Conservation (phyloP, 2,888 invertebrate species). For the Eilema griseolum region DNA sequence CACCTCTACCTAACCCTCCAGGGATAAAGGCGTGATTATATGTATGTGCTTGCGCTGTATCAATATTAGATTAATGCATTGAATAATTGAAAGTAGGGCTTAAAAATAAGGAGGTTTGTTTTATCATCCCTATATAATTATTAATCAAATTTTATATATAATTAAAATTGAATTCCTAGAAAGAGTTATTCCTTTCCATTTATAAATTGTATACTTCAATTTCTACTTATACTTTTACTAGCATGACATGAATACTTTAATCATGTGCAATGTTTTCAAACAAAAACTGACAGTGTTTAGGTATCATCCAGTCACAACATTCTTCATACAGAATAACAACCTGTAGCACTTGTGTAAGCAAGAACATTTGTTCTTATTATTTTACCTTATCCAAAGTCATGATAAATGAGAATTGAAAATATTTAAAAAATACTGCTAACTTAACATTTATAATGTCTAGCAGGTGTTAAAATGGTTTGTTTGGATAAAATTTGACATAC, state of each 20-base stretch:
- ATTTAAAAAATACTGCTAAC: neutral
- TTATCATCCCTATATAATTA: too few species aligned
- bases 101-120: too few species aligned
- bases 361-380: constrained; percentile 5
- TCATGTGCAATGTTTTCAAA: constrained; percentile 13
- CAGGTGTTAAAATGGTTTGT: too few species aligned
- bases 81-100: too few species aligned
- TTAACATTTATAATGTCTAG: neutral
- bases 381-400: neutral
- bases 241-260: neutral
- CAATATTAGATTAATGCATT: too few species aligned
- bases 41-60: too few species aligned
- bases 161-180: too few species aligned
- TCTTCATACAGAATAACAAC: constrained; percentile 51
- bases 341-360: constrained; percentile 13
- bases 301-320: constrained; percentile 9
- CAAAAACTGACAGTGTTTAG: neutral
- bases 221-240: neutral
- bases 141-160: too few species aligned
- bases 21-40: too few species aligned
- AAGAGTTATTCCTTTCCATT: too few species aligned
- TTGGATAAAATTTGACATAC: too few species aligned
- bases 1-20: too few species aligned
- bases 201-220: neutral
- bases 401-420: neutral